Evolutionary conservation across 1,140 invertebrate species (phyloP), one percentile per base, ranked within the genome.

Genomic region (Berghia stephanieae): DNA sequence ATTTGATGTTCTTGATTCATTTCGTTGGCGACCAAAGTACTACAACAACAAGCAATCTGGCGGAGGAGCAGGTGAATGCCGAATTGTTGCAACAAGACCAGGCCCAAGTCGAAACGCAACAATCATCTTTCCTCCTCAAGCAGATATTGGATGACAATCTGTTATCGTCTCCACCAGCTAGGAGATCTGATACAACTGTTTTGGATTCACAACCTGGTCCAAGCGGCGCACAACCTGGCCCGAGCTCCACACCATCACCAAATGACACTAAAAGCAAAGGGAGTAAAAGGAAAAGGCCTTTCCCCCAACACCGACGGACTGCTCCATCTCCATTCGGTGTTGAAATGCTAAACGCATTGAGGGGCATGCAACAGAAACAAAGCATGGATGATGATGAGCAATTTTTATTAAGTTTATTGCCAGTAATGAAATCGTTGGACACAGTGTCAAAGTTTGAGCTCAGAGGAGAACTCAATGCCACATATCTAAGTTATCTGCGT

Each of bases 261-360:
- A 63, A 27, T 63, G 57, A 10, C 57, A 63, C 57, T 31, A 63
- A 16, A 16, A 10, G 34, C 57, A 10, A 10, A 16, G 10, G 8
- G 18, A 10, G 8, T 16, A 63, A 63, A 27, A 63, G 27, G 57
- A 63, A 63, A 63, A 63, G 57, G 57, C 57, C 57, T 31, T 31
- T 16, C 57, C 27, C 57, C 57, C 57, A 63, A 63, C 10, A 10
- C 18, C 18, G 57, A 63, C 57, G 27, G 8, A 8, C 18, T 31
- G 10, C 57, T 63, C 57, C 27, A 27, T 63, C 57, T 31, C 57
- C 57, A 16, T 63, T 63, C 27, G 57, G 34, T 63, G 57, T 63
- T 10, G 57, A 63, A 63, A 63, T 63, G 57, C 57, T 63, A 8
- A 63, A 63, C 34, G 57, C 57, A 63, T 63, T 63, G 57, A 63